Evolutionary conservation across 1,140 invertebrate species (phyloP).

Genomic region (Aphaenogaster ashmeadi): DNA sequence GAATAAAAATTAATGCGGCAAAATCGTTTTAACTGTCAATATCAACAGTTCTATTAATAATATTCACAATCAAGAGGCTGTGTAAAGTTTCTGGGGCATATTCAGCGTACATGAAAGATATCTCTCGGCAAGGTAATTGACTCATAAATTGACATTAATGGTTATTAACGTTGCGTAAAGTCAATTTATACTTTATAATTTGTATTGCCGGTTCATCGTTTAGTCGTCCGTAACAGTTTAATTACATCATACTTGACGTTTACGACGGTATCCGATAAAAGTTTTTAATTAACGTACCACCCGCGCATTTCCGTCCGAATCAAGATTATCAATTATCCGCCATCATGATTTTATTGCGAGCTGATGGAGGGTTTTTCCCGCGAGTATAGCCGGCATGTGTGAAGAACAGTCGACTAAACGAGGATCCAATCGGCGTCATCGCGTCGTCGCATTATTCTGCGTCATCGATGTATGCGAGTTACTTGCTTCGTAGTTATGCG

Average conservation of each 20-base stretch:
- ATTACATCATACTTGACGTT: conserved; percentile 38
- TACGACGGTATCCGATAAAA: conserved; percentile 31
- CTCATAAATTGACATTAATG: conserved; percentile 13
- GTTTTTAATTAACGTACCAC: conserved; percentile 33
- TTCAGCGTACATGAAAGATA: not conserved
- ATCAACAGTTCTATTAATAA: not conserved
- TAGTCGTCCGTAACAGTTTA: conserved; percentile 39
- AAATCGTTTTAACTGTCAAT: conserved; percentile 1
- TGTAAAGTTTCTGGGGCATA: not conserved
- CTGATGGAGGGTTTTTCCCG: not conserved
- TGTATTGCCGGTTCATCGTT: conserved; percentile 14
- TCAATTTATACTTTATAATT: conserved; percentile 38
- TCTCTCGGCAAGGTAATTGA: not conserved
- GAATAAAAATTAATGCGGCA: not conserved
- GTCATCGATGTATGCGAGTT: conserved; percentile 18
- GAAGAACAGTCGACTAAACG: not conserved
- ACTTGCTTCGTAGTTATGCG: conserved; percentile 27
- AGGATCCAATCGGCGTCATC: not conserved
- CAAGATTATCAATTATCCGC: conserved; percentile 39
- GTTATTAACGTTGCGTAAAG: conserved; percentile 25
- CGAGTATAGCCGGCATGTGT: not conserved
- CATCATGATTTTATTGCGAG: conserved; percentile 30
- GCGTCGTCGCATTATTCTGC: conserved; percentile 10
- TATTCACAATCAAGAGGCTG: not conserved
- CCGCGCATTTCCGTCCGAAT: conserved; percentile 17